Base-by-base conservation (phyloP, 2,888 invertebrate genomes). In the Pammene fasciana region DNA sequence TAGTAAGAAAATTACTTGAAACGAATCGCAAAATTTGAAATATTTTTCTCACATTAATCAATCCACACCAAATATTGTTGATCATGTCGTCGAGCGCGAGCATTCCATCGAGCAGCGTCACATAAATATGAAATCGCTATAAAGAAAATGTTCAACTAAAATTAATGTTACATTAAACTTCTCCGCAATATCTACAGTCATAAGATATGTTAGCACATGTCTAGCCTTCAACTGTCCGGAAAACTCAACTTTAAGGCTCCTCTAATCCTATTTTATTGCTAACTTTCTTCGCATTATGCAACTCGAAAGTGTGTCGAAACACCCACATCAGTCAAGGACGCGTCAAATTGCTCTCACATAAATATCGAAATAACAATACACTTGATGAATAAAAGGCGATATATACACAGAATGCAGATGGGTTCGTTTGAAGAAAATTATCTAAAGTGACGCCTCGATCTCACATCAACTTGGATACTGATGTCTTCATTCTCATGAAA, bases 101-200 rank as follows among this genome's bases (percentile, higher is more conserved):
- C 89, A 90, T 89, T 90, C 82, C 89, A 86, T 76, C 81, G 79
- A 87, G 82, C 88, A 83, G 76, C 72, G 75, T 82, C 86, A 87
- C 81, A 80, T 83, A 82, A 86, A 84, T 88, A 88, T 85, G 88
- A 88, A 89, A 89, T 87, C 83, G 86, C 87, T 89, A 90, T 83
- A 88, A 88, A 87, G 85, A 88, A 89, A 90, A 87, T 83, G 88
- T 88, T 85, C 78, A 90, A 92, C 90, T 91, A 90, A 91, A 89
- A 87, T 86, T 86, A 88, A 85, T 79, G 84, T 86, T 87, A 87
- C 82, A 85, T 82, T 81, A 84, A 67, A 82, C 81, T 82, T 80
- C 83, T 79, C 82, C 76, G 76, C 75, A 76, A 84, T 84, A 86
- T 84, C 84, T 86, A 88, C 83, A 85, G 78, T 83, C 86, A 81